Conservation (phyloP, 2,888 invertebrate species). For the Acronicta aceris region DNA sequence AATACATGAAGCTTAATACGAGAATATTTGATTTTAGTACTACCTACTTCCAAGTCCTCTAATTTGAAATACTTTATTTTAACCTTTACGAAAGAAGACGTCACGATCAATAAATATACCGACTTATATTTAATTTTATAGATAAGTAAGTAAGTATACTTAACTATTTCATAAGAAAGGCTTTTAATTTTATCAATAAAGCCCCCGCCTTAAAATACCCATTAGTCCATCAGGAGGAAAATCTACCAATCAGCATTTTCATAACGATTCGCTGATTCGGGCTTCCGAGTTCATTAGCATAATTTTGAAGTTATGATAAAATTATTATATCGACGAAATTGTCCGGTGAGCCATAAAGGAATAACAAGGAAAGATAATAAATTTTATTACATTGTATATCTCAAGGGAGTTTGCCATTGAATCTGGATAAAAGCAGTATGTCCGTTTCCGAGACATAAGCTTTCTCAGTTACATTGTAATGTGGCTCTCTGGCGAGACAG, state of each 20-base stretch:
- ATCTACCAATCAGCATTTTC: slow-evolving; percentile 43
- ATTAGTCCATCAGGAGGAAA: slow-evolving; percentile 35
- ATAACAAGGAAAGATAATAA: slow-evolving; percentile 50
- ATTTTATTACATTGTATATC: slow-evolving; percentile 49
- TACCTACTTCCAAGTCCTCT: no score
- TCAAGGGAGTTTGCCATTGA: slow-evolving; percentile 35
- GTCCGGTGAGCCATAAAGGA: slow-evolving; percentile 37
- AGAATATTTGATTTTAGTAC: no score
- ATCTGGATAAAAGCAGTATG: slow-evolving; percentile 37
- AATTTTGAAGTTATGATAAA: slow-evolving; percentile 55
- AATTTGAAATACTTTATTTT: no score
- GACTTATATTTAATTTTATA: background rate
- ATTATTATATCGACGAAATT: slow-evolving; percentile 49
- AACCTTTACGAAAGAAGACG: no score
- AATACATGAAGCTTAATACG: no score
- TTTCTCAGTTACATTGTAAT: slow-evolving; percentile 42
- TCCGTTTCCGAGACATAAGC: slow-evolving; percentile 41
- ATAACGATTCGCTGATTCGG: slow-evolving; percentile 42
- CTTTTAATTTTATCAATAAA: slow-evolving; percentile 26
- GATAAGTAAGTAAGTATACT: no score
- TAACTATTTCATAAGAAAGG: background rate
- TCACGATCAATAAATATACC: background rate
- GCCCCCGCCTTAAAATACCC: slow-evolving; percentile 24
- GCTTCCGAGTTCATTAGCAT: slow-evolving; percentile 47
- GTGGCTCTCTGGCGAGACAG: slow-evolving; percentile 17